These are phyloP conservation scores for Prolemur simus DNA, from an alignment of 2,113 vertebrate species.

Conservation along the genomic window DNA sequence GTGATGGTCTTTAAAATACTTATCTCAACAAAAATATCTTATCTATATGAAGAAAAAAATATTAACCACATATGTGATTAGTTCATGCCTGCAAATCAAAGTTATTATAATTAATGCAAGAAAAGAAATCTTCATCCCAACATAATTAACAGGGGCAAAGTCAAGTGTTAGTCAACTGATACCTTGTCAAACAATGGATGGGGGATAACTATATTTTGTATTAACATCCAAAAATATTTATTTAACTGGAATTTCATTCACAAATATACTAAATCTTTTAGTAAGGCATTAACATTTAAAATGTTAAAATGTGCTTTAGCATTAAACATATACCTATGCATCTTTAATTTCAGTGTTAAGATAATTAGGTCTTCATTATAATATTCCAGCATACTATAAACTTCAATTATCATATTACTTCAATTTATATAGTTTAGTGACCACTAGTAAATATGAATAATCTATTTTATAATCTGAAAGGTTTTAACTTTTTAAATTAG, in stretches of 20 bases:
- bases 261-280: conserved; percentile 3
- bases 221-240: conserved; percentile 34
- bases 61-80: conserved; percentile 87
- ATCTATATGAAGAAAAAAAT: conserved; percentile 78
- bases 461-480: conserved; percentile 24
- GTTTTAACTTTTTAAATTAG: conserved; percentile 37
- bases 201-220: conserved; percentile 77
- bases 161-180: conserved; percentile 85
- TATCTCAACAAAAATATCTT: conserved; percentile 65
- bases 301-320: background rate
- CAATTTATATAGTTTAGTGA: background rate
- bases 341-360: background rate
- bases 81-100: conserved; percentile 94
- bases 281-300: conserved; percentile 18
- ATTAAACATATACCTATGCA: background rate
- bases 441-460: background rate
- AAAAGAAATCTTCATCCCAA: conserved; percentile 85
- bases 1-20: conserved; percentile 47
- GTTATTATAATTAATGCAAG: conserved; percentile 85
- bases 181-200: conserved; percentile 87
- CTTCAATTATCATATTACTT: background rate
- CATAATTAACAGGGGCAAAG: conserved; percentile 82
- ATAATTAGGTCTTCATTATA: conserved; percentile 3
- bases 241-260: conserved; percentile 50
- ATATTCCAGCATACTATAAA: background rate